phyloP scores from a whole-genome alignment of 2,888 invertebrate genomes.

The Osmoderma eremita region DNA sequence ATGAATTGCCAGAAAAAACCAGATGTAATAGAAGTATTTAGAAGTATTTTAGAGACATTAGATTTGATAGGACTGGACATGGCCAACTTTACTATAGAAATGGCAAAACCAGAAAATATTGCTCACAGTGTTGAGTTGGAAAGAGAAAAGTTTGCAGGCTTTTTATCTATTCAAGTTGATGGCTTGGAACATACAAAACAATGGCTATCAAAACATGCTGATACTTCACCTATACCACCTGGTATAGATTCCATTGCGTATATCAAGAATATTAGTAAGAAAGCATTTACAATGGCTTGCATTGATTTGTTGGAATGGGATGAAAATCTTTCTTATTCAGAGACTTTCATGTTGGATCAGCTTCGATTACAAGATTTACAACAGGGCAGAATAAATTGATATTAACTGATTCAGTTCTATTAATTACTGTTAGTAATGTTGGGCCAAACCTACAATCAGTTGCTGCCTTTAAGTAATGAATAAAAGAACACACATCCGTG shows the following conservation, averaged over 20 bases:
- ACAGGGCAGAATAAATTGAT: conserved; percentile 73
- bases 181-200: conserved; percentile 82
- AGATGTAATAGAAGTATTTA: conserved; percentile 85
- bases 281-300: conserved; percentile 83
- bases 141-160: conserved; percentile 88
- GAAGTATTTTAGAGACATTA: conserved; percentile 82
- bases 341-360: conserved; percentile 86
- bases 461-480: conserved; percentile 72
- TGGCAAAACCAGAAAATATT: conserved; percentile 88
- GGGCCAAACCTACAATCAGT: conserved; percentile 72
- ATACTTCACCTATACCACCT: conserved; percentile 64
- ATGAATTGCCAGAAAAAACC: conserved; percentile 77
- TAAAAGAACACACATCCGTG: conserved; percentile 77
- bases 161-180: conserved; percentile 79
- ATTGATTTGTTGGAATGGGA: conserved; percentile 88
- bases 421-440: conserved; percentile 77
- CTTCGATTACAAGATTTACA: conserved; percentile 76
- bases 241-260: conserved; percentile 63
- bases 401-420: conserved; percentile 74
- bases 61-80: conserved; percentile 94
- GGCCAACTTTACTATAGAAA: conserved; percentile 92
- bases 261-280: conserved; percentile 71
- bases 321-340: conserved; percentile 78
- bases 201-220: conserved; percentile 81
- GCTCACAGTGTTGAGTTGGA: conserved; percentile 94